Conservation (phyloP, 2,888 invertebrate species). For the Selenia dentaria region DNA sequence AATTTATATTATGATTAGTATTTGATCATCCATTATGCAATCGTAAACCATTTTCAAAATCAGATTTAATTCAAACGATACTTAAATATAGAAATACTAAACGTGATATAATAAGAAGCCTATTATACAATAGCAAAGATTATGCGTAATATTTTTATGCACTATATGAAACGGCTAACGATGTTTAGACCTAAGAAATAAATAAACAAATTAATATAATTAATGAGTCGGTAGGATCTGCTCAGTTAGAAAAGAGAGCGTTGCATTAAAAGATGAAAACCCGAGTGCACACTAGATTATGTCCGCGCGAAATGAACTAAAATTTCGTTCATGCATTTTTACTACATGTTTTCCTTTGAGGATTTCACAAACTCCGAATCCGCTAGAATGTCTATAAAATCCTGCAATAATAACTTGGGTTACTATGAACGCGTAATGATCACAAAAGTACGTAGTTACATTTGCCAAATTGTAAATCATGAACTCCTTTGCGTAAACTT, state of each 20-base stretch:
- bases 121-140: too few species aligned
- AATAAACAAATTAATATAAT: slow-evolving; percentile 25
- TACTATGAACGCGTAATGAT: too few species aligned
- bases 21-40: too few species aligned
- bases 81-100: too few species aligned
- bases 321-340: slow-evolving; percentile 13
- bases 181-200: slow-evolving; percentile 31
- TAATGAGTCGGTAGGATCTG: slow-evolving; percentile 25
- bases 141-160: too few species aligned
- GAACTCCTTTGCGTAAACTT: slow-evolving; percentile 1
- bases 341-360: not conserved
- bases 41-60: too few species aligned
- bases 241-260: slow-evolving; percentile 31
- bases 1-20: too few species aligned
- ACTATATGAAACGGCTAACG: slow-evolving; percentile 29
- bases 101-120: too few species aligned
- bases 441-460: too few species aligned
- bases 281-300: slow-evolving; percentile 21
- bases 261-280: slow-evolving; percentile 28
- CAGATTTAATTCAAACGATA: too few species aligned
- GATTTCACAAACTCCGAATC: not conserved
- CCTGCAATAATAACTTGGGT: too few species aligned
- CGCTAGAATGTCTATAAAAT: too few species aligned
- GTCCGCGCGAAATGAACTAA: slow-evolving; percentile 12
- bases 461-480: not conserved